These are phyloP conservation scores for Aradophagus sp. DNA, from an alignment of 1,140 invertebrate genomes.

Conservation along the genomic window DNA sequence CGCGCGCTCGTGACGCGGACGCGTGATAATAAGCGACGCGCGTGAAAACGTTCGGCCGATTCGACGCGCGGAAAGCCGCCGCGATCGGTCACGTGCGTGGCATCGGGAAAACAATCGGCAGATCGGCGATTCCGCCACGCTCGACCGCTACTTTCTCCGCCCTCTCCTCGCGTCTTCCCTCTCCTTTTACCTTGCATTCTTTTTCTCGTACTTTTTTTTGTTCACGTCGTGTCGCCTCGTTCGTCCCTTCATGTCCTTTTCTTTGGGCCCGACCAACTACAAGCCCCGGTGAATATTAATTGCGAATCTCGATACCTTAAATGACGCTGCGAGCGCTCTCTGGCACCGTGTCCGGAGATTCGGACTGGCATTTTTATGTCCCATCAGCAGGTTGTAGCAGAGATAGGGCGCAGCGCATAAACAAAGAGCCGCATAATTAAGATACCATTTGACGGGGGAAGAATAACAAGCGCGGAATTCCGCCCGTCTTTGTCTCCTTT, in stretches of 20 bases:
- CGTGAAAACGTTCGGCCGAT: no score
- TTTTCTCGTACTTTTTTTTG: slow-evolving; percentile 30
- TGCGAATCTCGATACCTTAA: slow-evolving; percentile 49
- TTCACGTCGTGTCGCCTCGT: slow-evolving; percentile 14
- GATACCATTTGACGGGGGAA: slow-evolving; percentile 40
- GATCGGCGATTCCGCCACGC: no score
- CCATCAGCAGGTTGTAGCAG: slow-evolving; percentile 47
- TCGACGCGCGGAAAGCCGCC: no score
- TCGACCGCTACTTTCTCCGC: no score
- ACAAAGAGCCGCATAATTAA: slow-evolving; percentile 53
- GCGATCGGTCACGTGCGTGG: no score
- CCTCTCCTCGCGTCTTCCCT: no score
- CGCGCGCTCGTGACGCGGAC: no score
- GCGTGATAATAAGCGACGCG: no score
- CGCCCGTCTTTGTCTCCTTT: slow-evolving; percentile 11
- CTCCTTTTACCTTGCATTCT: no score
- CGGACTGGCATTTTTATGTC: slow-evolving; percentile 48
- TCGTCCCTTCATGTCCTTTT: slow-evolving; percentile 17
- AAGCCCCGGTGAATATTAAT: slow-evolving; percentile 45
- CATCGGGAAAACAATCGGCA: no score
- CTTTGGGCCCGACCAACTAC: slow-evolving; percentile 22
- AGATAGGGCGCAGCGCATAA: slow-evolving; percentile 45
- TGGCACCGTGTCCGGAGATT: slow-evolving; percentile 20
- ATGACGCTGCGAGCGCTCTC: slow-evolving; percentile 27
- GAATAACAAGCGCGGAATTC: slow-evolving; percentile 22